phyloP scores from a whole-genome alignment of 2,888 invertebrate species.

The Lithophane semibrunnea region DNA sequence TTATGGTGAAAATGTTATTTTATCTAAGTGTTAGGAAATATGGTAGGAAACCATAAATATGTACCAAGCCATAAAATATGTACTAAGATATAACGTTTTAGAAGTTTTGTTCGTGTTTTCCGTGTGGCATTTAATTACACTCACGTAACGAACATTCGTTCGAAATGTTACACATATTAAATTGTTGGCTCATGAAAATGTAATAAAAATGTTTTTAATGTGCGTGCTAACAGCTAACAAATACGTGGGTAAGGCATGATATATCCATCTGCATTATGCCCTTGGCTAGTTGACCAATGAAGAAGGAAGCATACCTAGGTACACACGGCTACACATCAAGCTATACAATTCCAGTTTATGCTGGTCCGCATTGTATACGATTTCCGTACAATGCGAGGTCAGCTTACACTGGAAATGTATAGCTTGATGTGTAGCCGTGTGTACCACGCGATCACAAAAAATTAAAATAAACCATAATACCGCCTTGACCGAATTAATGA shows the following conservation, averaged over 20 bases:
- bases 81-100: slow-evolving; percentile 5
- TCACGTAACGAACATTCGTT: slow-evolving; percentile 36
- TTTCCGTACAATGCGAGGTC: too few relatives aligned
- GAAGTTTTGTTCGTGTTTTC: slow-evolving; percentile 28
- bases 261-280: slow-evolving; percentile 35
- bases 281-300: slow-evolving; percentile 19
- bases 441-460: slow-evolving; percentile 36
- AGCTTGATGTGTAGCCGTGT: too few relatives aligned
- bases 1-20: not conserved
- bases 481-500: slow-evolving; percentile 62
- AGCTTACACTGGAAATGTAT: too few relatives aligned
- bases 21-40: slow-evolving; percentile 5
- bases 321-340: too few relatives aligned
- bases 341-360: too few relatives aligned
- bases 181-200: slow-evolving; percentile 45
- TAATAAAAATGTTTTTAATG: slow-evolving; percentile 38
- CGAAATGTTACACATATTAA: slow-evolving; percentile 40
- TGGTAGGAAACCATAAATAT: slow-evolving; percentile 12
- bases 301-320: slow-evolving; percentile 34
- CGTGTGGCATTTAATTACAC: slow-evolving; percentile 36
- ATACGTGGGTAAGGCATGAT: slow-evolving; percentile 22
- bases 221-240: slow-evolving; percentile 40
- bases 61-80: slow-evolving; percentile 13
- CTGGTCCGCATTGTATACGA: too few relatives aligned
- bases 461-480: not conserved